Evolutionary conservation across 2,888 invertebrate species (phyloP).

Genomic region (Heliconius cydno): DNA sequence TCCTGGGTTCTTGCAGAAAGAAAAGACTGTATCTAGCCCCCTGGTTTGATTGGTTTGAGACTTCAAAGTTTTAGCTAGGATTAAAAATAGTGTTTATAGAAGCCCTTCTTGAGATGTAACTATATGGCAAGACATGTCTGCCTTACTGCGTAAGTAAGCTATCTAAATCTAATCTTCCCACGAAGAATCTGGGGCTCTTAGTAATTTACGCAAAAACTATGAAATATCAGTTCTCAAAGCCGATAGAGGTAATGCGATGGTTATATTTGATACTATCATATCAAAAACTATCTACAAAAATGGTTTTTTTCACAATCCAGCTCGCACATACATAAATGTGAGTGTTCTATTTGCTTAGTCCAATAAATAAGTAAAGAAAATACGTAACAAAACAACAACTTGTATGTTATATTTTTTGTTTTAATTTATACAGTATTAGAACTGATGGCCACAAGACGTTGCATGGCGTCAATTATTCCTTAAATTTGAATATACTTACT

Average conservation of each 20-base stretch:
- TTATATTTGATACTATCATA: too few species aligned
- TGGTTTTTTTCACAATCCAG: too few species aligned
- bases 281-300: too few species aligned
- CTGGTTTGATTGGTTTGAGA: background rate
- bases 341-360: too few species aligned
- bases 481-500: conserved; percentile 18
- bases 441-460: background rate
- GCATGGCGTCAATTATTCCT: background rate
- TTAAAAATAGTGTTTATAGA: too few species aligned
- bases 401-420: background rate
- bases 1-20: background rate
- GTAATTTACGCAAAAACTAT: background rate
- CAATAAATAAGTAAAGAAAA: too few species aligned
- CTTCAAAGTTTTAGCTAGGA: background rate
- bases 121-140: background rate
- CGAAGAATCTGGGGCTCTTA: background rate
- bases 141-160: background rate
- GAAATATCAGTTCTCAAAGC: background rate
- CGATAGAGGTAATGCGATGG: background rate
- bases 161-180: background rate
- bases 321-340: too few species aligned
- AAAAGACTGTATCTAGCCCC: background rate
- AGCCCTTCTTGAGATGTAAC: too few species aligned
- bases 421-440: background rate
- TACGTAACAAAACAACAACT: background rate